phyloP scores from a whole-genome alignment of 2,113 vertebrate genomes.

The Spermophilus dauricus region DNA sequence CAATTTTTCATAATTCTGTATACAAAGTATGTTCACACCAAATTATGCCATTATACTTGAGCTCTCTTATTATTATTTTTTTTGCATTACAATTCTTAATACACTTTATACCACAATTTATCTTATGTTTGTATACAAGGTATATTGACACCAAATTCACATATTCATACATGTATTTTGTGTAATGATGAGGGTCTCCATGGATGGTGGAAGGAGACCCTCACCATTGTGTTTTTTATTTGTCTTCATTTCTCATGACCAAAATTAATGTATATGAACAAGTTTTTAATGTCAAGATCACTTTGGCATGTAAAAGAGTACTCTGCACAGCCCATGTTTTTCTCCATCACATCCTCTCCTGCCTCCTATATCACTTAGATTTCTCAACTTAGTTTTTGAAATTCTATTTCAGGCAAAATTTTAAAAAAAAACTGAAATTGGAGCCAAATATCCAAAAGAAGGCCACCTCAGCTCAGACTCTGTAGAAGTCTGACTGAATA shows the following conservation, averaged over 20 bases:
- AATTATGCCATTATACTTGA: too few species aligned
- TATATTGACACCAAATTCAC: too few species aligned
- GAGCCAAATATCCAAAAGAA: constrained; percentile 18
- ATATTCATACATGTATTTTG: too few species aligned
- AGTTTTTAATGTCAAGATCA: neutral
- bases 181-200: too few species aligned
- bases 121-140: too few species aligned
- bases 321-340: neutral
- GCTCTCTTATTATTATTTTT: too few species aligned
- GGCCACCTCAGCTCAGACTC: neutral
- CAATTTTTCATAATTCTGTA: too few species aligned
- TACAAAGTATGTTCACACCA: too few species aligned
- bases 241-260: neutral
- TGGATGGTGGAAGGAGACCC: too few species aligned
- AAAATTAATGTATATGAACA: neutral
- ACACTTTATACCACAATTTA: too few species aligned
- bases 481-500: neutral
- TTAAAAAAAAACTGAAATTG: neutral
- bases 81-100: too few species aligned
- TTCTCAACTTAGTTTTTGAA: neutral
- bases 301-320: constrained; percentile 10
- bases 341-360: neutral
- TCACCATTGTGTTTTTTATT: neutral
- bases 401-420: neutral
- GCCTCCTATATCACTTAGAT: neutral